These are phyloP conservation scores for Brachirus orientalis DNA, from an alignment of 2,113 vertebrate genomes.

Conservation along the genomic window DNA sequence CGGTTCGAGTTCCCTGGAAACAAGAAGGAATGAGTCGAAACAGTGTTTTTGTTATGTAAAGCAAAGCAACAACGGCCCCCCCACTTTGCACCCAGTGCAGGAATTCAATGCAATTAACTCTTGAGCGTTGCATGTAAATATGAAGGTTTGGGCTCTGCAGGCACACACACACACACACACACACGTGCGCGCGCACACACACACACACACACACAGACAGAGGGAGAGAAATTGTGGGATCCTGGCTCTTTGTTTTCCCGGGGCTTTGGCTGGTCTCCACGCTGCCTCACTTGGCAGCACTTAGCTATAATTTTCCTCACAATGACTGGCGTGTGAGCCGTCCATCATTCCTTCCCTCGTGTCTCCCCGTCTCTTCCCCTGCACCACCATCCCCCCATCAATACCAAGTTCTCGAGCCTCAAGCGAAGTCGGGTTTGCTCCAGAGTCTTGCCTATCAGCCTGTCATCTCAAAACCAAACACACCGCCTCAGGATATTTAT, in stretches of 20 bases:
- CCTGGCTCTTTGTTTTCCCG: conserved; percentile 71
- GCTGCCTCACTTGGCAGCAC: conserved; percentile 72
- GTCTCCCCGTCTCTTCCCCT: conserved; percentile 34
- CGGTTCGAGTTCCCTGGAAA: conserved; percentile 36
- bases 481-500: conserved; percentile 46
- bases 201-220: conserved; percentile 33
- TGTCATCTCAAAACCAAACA: conserved; percentile 32
- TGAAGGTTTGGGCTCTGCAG: conserved; percentile 64
- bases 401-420: conserved; percentile 24
- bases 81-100: conserved; percentile 69
- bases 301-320: conserved; percentile 75
- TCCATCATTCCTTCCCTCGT: conserved; percentile 69
- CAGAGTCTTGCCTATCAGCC: conserved; percentile 16
- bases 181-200: too few species aligned
- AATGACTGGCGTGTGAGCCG: conserved; percentile 79
- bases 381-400: conserved; percentile 5
- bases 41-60: conserved; percentile 73
- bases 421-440: too few species aligned
- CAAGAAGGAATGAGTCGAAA: conserved; percentile 24
- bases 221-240: too few species aligned
- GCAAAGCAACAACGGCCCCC: conserved; percentile 65
- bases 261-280: conserved; percentile 72
- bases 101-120: conserved; percentile 82
- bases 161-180: too few species aligned
- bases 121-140: conserved; percentile 79